Conservation (phyloP, 2,888 invertebrate genomes). For the Glaucopsyche alexis region DNA sequence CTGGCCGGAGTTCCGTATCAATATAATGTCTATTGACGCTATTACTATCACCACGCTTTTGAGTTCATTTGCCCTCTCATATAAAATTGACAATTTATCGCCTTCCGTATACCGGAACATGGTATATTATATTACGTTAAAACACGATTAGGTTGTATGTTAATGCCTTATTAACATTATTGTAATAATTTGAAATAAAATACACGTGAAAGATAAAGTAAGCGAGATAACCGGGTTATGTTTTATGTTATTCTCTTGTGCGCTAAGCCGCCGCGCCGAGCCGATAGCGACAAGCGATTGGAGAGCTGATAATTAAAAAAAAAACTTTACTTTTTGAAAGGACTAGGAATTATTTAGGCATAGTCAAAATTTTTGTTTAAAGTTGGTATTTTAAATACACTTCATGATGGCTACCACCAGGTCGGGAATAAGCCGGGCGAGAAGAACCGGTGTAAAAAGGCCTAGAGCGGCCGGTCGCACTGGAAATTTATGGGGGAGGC, state of each 20-base stretch:
- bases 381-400: no score
- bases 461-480: no score
- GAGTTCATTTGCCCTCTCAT: background rate
- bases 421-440: no score
- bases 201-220: background rate
- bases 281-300: background rate
- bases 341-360: no score
- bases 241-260: background rate
- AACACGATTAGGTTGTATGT: background rate
- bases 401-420: no score
- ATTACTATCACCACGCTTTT: no score
- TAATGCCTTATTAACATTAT: conserved; percentile 14
- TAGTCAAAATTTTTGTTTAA: no score
- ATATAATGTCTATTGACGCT: no score
- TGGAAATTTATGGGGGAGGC: no score
- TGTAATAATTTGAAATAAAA: background rate
- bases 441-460: no score
- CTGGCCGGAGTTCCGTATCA: no score
- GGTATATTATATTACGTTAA: background rate
- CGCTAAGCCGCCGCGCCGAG: background rate
- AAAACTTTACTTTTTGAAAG: background rate
- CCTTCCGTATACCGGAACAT: background rate
- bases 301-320: no score
- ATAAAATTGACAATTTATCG: background rate
- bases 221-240: background rate